Percentiles rank a stretch among this genome's conserved stretches.
Conservation (phyloP, 1,140 invertebrate genomes). For the Bombus waltoni region DNA sequence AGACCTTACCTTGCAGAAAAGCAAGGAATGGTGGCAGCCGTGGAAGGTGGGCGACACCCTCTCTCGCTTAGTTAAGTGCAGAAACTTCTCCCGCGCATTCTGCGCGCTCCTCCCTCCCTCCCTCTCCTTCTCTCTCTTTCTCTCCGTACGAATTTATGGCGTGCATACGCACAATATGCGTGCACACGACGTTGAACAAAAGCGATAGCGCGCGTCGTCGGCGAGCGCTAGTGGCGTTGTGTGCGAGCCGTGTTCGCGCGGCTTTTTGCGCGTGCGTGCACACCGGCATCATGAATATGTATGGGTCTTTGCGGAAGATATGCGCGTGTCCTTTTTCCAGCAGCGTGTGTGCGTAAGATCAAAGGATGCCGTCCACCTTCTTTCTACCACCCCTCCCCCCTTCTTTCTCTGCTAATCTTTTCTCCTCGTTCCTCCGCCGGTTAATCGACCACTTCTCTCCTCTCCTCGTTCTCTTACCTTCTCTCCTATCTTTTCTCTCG, state of each 20-base stretch:
- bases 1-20: neutral
- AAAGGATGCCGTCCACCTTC: constrained; percentile 68
- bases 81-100: constrained; percentile 68
- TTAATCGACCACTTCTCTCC: constrained; percentile 39
- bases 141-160: constrained; percentile 67
- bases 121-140: constrained; percentile 22
- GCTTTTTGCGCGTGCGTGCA: constrained; percentile 48
- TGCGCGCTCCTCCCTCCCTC: constrained; percentile 41
- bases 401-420: neutral
- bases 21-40: neutral
- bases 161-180: constrained; percentile 71
- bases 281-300: constrained; percentile 67
- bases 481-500: constrained; percentile 17
- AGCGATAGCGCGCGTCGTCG: constrained; percentile 35
- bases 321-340: constrained; percentile 66
- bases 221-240: neutral
- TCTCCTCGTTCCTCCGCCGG: constrained; percentile 28
- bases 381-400: constrained; percentile 30
- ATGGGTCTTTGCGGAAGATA: constrained; percentile 68
- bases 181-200: constrained; percentile 68
- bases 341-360: constrained; percentile 62
- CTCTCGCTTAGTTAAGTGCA: constrained; percentile 64
- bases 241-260: constrained; percentile 11
- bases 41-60: constrained; percentile 39
- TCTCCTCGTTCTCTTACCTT: constrained; percentile 10